Evolutionary conservation across 1,140 invertebrate genomes (phyloP), one percentile per base, ranked within the genome.

Genomic region (Aleiodes sp.): DNA sequence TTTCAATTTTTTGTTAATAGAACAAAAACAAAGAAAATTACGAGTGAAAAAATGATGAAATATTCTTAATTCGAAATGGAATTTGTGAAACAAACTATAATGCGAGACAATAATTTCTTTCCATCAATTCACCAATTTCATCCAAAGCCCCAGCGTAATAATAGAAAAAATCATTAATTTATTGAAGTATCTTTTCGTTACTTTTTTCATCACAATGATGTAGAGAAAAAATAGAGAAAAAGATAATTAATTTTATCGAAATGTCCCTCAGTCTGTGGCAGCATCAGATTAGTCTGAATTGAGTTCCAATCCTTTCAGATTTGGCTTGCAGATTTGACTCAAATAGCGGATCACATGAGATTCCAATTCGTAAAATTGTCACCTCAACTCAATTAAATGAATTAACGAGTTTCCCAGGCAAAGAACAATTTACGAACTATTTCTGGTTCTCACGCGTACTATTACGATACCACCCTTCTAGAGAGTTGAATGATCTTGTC

Each of bases 241-340:
- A 21, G 41, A 39, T 10, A 59, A n/a, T 9, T 41, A 26, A 6
- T 8, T 33, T 8, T 8, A 33, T 8, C 12, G 21, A 63, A 71
- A 56, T 70, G 62, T 78, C 82, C 81, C 82, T 85, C 83, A 85
- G 83, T 74, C 12, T 33, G 64, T 62, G 74, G 78, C 81, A 86
- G 82, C 72, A 74, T 81, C 81, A 84, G 80, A 86, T 80, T 86
- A 86, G 83, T 86, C 84, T 86, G 84, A 86, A 86, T 86, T 85
- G 83, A 86, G 84, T 86, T 86, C 75, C 78, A 72, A 75, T 57
- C 69, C 66, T 67, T 39, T 65, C 59, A 43, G 43, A 24, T 65
- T 70, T 67, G 78, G 76, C 83, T 86, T 76, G 78, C 81, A 84
- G 81, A 86, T 86, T 86, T 75, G 70, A 85, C 84, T 86, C 59